These are phyloP conservation scores for Neoitamus cyanurus DNA, from an alignment of 2,888 invertebrate species.

Conservation along the genomic window DNA sequence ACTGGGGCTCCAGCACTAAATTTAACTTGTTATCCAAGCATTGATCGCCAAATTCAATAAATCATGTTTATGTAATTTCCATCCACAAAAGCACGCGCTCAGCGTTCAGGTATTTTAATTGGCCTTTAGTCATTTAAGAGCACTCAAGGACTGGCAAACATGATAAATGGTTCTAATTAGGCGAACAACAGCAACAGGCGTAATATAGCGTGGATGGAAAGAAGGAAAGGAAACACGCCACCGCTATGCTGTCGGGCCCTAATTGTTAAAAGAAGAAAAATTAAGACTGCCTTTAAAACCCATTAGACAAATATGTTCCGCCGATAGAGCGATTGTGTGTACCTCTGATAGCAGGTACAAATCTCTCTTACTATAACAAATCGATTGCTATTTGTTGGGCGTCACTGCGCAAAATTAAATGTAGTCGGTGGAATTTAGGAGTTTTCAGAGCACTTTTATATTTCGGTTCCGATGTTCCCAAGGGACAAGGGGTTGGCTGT, in stretches of 20 bases:
- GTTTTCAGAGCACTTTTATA: background rate
- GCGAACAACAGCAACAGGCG: conserved; percentile 37
- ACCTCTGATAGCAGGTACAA: conserved; percentile 34
- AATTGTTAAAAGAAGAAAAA: conserved; percentile 44
- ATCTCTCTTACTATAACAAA: conserved; percentile 27
- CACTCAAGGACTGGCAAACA: conserved; percentile 27
- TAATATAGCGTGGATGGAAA: conserved; percentile 2
- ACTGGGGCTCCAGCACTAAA: background rate
- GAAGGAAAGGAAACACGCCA: background rate
- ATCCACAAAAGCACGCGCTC: background rate
- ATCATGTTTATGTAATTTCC: conserved; percentile 32
- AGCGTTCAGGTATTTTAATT: conserved; percentile 29
- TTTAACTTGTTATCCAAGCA: conserved; percentile 6
- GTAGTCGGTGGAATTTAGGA: conserved; percentile 11
- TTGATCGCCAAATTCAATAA: conserved; percentile 28
- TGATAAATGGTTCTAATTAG: conserved; percentile 43
- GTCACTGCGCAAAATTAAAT: conserved; percentile 18
- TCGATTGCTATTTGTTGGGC: conserved; percentile 34
- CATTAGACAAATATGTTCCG: conserved; percentile 39
- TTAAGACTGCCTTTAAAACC: conserved; percentile 40
- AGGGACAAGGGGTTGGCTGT: background rate
- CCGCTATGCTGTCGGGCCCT: background rate
- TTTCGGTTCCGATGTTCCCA: background rate
- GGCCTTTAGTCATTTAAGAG: conserved; percentile 14
- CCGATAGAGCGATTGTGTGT: conserved; percentile 22